Evolutionary conservation across 2,113 vertebrate genomes (phyloP).

Genomic region (Scytalopus superciliaris): DNA sequence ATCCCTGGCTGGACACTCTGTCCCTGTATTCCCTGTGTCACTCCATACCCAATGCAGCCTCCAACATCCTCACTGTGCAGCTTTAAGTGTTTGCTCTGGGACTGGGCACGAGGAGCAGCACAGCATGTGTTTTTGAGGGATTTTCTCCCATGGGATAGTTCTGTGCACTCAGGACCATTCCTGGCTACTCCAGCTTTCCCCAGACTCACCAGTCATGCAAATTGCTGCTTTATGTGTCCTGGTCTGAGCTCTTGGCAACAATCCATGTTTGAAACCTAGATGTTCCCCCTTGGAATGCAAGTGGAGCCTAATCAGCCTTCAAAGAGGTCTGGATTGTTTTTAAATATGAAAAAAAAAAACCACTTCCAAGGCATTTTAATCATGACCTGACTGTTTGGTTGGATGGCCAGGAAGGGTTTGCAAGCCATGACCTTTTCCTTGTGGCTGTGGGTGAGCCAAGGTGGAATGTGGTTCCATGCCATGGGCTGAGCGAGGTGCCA

Average conservation of each 20-base stretch:
- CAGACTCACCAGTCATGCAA: not conserved
- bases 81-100: not conserved
- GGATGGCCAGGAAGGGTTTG: not conserved
- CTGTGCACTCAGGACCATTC: not conserved
- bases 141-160: not conserved
- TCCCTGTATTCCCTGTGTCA: not conserved
- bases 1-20: not conserved
- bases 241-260: not conserved
- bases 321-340: not conserved
- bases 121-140: not conserved
- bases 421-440: accelerated
- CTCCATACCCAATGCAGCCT: accelerated
- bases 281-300: not conserved
- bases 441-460: not conserved
- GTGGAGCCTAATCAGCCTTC: not conserved
- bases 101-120: not conserved
- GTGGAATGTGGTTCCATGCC: not conserved
- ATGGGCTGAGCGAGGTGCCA: accelerated
- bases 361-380: not conserved
- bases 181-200: not conserved
- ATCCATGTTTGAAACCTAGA: not conserved
- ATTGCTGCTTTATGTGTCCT: not conserved
- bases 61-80: not conserved
- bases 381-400: not conserved
- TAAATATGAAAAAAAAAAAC: not conserved